Conservation (phyloP, 1,140 invertebrate species). For the Orussus abietinus region DNA sequence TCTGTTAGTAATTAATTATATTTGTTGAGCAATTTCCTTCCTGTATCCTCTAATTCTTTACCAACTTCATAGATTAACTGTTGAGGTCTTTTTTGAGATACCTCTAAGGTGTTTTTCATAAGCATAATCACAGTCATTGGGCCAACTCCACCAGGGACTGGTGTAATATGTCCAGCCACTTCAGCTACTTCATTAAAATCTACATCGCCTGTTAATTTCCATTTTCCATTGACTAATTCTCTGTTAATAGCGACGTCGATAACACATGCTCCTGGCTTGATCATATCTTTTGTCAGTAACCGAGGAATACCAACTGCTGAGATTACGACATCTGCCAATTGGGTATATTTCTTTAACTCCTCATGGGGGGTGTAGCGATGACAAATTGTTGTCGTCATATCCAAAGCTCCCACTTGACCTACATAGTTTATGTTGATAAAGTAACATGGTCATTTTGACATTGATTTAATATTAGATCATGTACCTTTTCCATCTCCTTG, state of each 20-base stretch:
- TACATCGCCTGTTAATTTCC: constrained; percentile 81
- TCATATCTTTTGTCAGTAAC: constrained; percentile 78
- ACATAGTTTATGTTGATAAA: constrained; percentile 1
- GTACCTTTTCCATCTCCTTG: constrained; percentile 70
- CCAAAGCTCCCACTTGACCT: constrained; percentile 63
- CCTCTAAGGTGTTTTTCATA: constrained; percentile 79
- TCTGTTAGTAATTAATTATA: too few relatives aligned
- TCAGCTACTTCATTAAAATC: constrained; percentile 76
- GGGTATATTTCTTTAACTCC: constrained; percentile 65
- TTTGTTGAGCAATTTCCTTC: too few relatives aligned
- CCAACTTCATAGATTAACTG: too few relatives aligned
- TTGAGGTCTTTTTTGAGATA: too few relatives aligned
- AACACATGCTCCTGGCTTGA: constrained; percentile 82
- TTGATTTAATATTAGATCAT: constrained; percentile 10
- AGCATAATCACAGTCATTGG: constrained; percentile 89
- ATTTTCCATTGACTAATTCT: constrained; percentile 61
- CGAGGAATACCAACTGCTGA: constrained; percentile 76
- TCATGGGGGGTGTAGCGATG: constrained; percentile 79
- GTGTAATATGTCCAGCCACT: constrained; percentile 76
- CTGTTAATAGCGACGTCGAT: constrained; percentile 86
- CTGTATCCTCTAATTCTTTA: too few relatives aligned
- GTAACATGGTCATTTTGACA: constrained; percentile 1
- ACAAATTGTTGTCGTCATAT: constrained; percentile 84
- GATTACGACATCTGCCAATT: constrained; percentile 78
- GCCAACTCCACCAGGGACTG: constrained; percentile 85